Evolutionary conservation across 2,113 vertebrate genomes (phyloP).

Genomic region (Chelonoidis abingdonii): DNA sequence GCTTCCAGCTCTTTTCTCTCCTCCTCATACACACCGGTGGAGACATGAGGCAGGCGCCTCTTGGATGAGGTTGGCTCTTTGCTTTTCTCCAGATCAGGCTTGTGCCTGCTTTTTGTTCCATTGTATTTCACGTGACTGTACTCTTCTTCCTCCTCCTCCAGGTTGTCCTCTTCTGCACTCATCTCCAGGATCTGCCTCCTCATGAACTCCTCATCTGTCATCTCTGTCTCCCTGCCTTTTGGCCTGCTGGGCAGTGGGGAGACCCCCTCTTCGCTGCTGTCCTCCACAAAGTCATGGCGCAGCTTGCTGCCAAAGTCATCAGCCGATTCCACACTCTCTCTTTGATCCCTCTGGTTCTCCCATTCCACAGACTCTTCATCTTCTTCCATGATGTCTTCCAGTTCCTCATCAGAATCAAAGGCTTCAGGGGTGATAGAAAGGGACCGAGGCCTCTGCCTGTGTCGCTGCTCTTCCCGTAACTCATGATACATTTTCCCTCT

Average conservation of each 20-base stretch:
- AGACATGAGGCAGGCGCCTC: slow-evolving; percentile 86
- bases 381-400: slow-evolving; percentile 93
- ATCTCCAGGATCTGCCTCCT: slow-evolving; percentile 97
- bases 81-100: slow-evolving; percentile 84
- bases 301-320: slow-evolving; percentile 97
- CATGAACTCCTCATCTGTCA: slow-evolving; percentile 97
- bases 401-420: slow-evolving; percentile 92
- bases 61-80: slow-evolving; percentile 81
- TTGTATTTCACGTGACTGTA: slow-evolving; percentile 72
- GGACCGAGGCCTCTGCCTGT: slow-evolving; percentile 91
- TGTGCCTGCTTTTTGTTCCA: slow-evolving; percentile 83
- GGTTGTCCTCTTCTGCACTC: slow-evolving; percentile 97
- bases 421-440: slow-evolving; percentile 92
- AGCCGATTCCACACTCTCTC: slow-evolving; percentile 87
- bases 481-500: slow-evolving; percentile 72
- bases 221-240: slow-evolving; percentile 83
- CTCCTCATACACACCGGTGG: slow-evolving; percentile 88
- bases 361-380: slow-evolving; percentile 90
- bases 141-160: slow-evolving; percentile 87
- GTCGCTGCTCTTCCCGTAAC: slow-evolving; percentile 80
- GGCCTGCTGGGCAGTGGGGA: slow-evolving; percentile 88
- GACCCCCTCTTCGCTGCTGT: slow-evolving; percentile 95
- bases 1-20: slow-evolving; percentile 80
- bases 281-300: slow-evolving; percentile 95
- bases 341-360: slow-evolving; percentile 84